phyloP scores from a whole-genome alignment of 2,888 invertebrate species.

The Trissoscelio sp. region DNA sequence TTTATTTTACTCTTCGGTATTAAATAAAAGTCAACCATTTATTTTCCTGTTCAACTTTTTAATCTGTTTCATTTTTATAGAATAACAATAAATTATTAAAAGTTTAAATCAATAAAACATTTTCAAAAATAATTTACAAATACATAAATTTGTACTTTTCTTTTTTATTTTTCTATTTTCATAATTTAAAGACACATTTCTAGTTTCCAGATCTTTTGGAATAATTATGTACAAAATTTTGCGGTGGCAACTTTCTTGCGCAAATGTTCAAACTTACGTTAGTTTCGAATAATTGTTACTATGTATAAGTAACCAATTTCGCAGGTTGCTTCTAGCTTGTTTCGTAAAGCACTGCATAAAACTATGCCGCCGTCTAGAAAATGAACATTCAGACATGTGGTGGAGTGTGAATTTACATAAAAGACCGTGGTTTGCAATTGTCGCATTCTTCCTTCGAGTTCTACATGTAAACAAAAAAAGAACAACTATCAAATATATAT shows the following conservation, averaged over 20 bases:
- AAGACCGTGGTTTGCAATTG: conserved; percentile 63
- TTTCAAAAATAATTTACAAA: too few species aligned
- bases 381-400: conserved; percentile 42
- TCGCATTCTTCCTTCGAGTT: conserved; percentile 59
- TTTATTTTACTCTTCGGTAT: background rate
- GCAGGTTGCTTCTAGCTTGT: conserved; percentile 26
- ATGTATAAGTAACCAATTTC: conserved; percentile 38
- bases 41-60: background rate
- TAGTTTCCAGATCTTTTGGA: background rate
- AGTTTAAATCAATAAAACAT: too few species aligned
- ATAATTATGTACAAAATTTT: conserved; percentile 31
- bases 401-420: conserved; percentile 57
- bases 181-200: background rate
- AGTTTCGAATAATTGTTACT: conserved; percentile 39
- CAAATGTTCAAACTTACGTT: conserved; percentile 40
- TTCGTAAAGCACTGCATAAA: conserved; percentile 32
- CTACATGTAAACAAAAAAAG: conserved; percentile 19
- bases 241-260: conserved; percentile 25
- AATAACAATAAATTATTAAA: too few species aligned
- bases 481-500: conserved; percentile 8
- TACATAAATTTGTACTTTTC: background rate
- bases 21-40: conserved; percentile 1
- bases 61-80: background rate
- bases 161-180: background rate
- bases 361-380: conserved; percentile 23